A percentile compares a stretch with the other conserved stretches of the same genome.
These are phyloP conservation scores for Drosophila pallidifrons DNA, from an alignment of 1,140 invertebrate species.

Conservation along the genomic window DNA sequence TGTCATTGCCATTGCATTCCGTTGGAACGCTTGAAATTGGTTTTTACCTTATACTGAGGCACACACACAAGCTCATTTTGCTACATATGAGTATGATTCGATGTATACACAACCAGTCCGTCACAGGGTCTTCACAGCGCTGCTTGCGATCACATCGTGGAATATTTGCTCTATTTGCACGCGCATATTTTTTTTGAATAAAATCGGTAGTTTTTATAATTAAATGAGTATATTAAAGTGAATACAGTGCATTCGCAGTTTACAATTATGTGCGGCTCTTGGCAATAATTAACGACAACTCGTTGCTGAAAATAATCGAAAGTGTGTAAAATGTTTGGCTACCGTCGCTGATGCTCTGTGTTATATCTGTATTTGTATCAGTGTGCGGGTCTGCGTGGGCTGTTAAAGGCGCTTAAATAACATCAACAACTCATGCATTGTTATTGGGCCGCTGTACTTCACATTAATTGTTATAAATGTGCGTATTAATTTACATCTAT, in stretches of 20 bases:
- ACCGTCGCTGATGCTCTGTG: conserved; percentile 28
- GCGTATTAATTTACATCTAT: not conserved
- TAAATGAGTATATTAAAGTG: conserved; percentile 5
- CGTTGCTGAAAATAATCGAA: conserved; percentile 6
- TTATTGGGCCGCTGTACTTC: not conserved
- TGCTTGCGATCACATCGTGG: conserved; percentile 72
- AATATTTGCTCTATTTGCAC: conserved; percentile 29
- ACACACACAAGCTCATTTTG: conserved; percentile 20
- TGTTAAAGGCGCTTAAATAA: conserved; percentile 34
- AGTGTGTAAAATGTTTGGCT: conserved; percentile 54
- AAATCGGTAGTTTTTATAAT: conserved; percentile 13
- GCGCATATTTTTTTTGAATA: conserved; percentile 27
- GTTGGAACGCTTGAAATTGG: conserved; percentile 53
- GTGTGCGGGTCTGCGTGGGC: conserved; percentile 25
- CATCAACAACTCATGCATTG: not conserved
- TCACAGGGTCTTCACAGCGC: conserved; percentile 35
- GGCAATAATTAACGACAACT: not conserved
- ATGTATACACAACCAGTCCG: conserved; percentile 17
- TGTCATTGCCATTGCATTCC: conserved; percentile 58
- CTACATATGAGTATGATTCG: not conserved
- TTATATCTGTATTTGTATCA: conserved; percentile 13
- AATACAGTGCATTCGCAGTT: conserved; percentile 18
- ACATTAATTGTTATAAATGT: conserved; percentile 4
- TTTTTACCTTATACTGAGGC: not conserved
- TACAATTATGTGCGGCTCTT: not conserved